Percentiles rank a stretch among this genome's conserved stretches.
Conservation (phyloP, 2,797 vertebrate species). For the Crypturellus tataupa region DNA sequence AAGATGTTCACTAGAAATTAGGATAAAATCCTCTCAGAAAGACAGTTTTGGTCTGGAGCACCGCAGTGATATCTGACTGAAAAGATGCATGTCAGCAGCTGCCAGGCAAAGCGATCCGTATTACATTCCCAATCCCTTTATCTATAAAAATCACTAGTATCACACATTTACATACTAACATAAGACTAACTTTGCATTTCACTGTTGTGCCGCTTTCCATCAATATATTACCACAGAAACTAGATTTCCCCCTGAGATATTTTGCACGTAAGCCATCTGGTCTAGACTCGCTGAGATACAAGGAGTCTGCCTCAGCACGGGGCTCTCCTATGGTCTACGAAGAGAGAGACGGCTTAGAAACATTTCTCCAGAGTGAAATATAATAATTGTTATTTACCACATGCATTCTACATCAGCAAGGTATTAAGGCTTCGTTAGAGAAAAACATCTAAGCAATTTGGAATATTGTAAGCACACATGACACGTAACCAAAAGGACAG, state of each 20-base stretch:
- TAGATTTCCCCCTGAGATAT: background rate
- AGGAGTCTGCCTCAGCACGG: background rate
- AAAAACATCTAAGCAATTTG: background rate
- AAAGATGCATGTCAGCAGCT: background rate
- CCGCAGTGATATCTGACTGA: background rate
- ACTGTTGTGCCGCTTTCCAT: background rate
- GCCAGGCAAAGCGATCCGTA: background rate
- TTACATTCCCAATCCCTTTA: background rate
- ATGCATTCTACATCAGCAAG: too few species aligned
- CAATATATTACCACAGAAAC: background rate
- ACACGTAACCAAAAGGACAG: background rate
- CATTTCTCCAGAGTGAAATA: background rate
- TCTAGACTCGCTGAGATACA: background rate
- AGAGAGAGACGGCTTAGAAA: background rate
- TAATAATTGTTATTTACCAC: rapidly evolving
- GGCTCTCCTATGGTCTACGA: background rate
- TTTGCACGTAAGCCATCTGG: background rate
- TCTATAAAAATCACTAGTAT: background rate
- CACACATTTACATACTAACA: background rate
- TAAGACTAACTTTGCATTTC: background rate
- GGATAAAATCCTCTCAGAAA: too few species aligned
- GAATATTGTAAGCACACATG: background rate
- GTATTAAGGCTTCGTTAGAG: background rate
- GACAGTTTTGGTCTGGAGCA: background rate
- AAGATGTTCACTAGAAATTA: too few species aligned